Base-by-base conservation (phyloP, 2,888 invertebrate genomes). In the Volucella bombylans region DNA sequence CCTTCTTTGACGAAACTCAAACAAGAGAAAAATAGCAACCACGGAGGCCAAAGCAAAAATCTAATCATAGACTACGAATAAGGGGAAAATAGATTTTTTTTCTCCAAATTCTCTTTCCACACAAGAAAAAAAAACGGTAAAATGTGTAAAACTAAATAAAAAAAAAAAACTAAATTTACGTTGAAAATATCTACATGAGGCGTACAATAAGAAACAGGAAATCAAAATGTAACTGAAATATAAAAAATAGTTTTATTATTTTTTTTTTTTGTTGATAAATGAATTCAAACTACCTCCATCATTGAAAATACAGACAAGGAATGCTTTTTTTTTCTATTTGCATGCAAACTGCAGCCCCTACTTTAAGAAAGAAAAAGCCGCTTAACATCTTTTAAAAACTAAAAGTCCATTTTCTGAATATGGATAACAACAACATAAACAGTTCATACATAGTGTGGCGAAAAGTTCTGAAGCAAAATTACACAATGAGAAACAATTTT, bases 171-270 rank as follows among this genome's bases (percentile, higher is more conserved):
- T 14, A 76, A 85, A 64, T 57, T 12, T 39, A 67, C 78, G 61
- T 43, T 79, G 57, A 65, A 65, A 67, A 79, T 73, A 73, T 55
- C 67, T 64, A 78, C 52, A 82, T 57, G 68, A 73, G 62, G 80
- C 59, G 49, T 74, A 76, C 45, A 73, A 55, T 68, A 86, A 87
- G 89, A 89, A 89, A 89, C 89, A 89, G 89, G 87, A 89, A 89
- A 88, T 89, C 88, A 89, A 89, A 89, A 89, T 89, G 89, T 88
- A 89, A 89, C 88, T 87, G 86, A 87, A 88, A 87, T 73, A 41
- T 72, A 59, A 68, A 81, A 65, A 18, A 65, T 41, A 31, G 31
- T 6, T 49, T 68, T 39, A 18, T 18, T 54, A 31, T 31, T 43
- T 65, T 71, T 18, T 43, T 54, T 14, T 62, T 9, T 23, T 78